A percentile compares a stretch with the other conserved stretches of the same genome.
These are phyloP conservation scores for Ornithoptera priamus DNA, from an alignment of 2,888 invertebrate species.

Conservation along the genomic window DNA sequence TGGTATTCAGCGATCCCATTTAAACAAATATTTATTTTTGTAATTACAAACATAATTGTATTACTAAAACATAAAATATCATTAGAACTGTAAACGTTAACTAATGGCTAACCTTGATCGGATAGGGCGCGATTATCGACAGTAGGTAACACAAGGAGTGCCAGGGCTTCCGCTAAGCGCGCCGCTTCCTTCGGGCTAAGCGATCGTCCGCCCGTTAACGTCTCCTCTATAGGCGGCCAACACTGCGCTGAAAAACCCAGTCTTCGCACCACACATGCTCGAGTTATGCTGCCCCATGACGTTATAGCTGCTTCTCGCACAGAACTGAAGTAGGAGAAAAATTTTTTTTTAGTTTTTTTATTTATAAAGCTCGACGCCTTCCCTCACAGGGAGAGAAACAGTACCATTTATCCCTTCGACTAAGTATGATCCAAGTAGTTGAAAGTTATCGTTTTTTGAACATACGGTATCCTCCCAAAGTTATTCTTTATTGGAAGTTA, in stretches of 20 bases:
- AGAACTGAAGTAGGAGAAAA: conserved; percentile 41
- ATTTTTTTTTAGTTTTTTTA: neutral
- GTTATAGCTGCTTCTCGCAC: conserved; percentile 66
- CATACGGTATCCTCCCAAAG: too few species aligned
- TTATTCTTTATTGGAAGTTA: too few species aligned
- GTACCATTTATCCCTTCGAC: too few species aligned
- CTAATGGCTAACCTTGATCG: conserved; percentile 55
- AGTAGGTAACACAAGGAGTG: conserved; percentile 60
- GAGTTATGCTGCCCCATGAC: conserved; percentile 62
- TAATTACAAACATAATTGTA: neutral
- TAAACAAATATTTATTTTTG: neutral
- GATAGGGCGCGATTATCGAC: conserved; percentile 55
- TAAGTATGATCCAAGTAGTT: too few species aligned
- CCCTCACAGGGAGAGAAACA: too few species aligned
- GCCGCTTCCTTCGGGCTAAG: conserved; percentile 43
- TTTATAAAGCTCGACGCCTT: neutral
- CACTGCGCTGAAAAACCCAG: conserved; percentile 48
- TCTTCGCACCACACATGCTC: conserved; percentile 50
- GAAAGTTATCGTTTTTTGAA: too few species aligned
- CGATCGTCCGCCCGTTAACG: conserved; percentile 36
- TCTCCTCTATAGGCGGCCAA: conserved; percentile 54
- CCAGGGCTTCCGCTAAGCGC: conserved; percentile 55
- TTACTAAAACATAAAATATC: neutral
- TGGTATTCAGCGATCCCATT: neutral
- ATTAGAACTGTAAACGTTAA: neutral